Evolutionary conservation across 2,888 invertebrate species (phyloP).

Genomic region (Noctua janthe): DNA sequence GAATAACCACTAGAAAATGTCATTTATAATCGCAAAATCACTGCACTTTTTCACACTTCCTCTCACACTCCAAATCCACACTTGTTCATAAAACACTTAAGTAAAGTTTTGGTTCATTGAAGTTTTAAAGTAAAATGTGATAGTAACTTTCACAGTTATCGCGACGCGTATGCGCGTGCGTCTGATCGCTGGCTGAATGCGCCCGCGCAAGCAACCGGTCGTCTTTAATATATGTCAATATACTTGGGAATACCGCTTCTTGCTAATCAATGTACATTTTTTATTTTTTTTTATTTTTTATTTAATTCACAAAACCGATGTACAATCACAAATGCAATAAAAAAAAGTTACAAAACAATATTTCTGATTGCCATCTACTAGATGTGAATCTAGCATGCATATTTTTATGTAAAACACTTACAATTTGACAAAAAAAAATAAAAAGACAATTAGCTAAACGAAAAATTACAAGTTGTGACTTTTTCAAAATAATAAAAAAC

Average conservation of each 20-base stretch:
- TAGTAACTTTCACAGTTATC: conserved; percentile 44
- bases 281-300: too few species aligned
- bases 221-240: conserved; percentile 27
- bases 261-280: conserved; percentile 32
- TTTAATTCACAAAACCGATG: too few species aligned
- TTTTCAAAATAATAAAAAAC: too few species aligned
- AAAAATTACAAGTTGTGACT: too few species aligned
- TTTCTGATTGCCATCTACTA: too few species aligned
- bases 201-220: conserved; percentile 54
- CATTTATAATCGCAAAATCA: conserved; percentile 27
- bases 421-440: too few species aligned
- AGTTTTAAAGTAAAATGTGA: conserved; percentile 43
- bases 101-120: conserved; percentile 1
- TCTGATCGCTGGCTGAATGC: conserved; percentile 53
- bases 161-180: conserved; percentile 47
- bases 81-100: neutral
- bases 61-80: conserved; percentile 30
- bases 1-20: conserved; percentile 20
- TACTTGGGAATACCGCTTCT: conserved; percentile 31
- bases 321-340: too few species aligned
- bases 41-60: conserved; percentile 13
- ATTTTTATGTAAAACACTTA: too few species aligned
- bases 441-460: too few species aligned
- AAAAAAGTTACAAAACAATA: too few species aligned
- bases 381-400: too few species aligned